Evolutionary conservation across 2,888 invertebrate species (phyloP).

Genomic region (Blastobasis lacticolella): DNA sequence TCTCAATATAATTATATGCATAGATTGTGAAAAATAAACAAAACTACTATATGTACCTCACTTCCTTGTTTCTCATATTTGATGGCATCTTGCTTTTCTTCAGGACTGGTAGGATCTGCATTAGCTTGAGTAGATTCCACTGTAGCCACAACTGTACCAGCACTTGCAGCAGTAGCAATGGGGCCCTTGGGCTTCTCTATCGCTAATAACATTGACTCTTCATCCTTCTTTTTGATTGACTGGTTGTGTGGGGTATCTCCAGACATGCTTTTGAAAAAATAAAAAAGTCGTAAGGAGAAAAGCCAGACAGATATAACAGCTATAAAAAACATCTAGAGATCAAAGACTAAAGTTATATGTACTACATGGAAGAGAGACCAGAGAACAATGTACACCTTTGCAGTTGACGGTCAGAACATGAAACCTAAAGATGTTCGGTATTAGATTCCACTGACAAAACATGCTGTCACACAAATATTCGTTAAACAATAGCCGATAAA

Average conservation of each 20-base stretch:
- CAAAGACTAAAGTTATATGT: slow-evolving; percentile 13
- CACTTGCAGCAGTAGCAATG: slow-evolving; percentile 21
- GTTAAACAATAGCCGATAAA: slow-evolving; percentile 33
- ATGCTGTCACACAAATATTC: slow-evolving; percentile 16
- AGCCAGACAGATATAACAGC: slow-evolving; percentile 9
- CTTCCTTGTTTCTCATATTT: slow-evolving; percentile 34
- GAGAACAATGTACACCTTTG: slow-evolving; percentile 5
- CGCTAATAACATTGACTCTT: slow-evolving; percentile 30
- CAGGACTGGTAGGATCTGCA: slow-evolving; percentile 20
- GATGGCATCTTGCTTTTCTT: slow-evolving; percentile 41
- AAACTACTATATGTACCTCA: slow-evolving; percentile 28
- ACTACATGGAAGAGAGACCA: slow-evolving; percentile 16
- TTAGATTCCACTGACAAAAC: slow-evolving; percentile 16
- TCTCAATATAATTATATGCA: too few relatives aligned
- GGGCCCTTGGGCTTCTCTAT: slow-evolving; percentile 32
- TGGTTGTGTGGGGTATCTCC: slow-evolving; percentile 50
- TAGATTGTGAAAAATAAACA: too few relatives aligned
- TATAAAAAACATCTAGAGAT: slow-evolving; percentile 1
- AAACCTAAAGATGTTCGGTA: background rate
- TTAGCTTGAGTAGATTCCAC: slow-evolving; percentile 28
- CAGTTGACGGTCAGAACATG: too few relatives aligned
- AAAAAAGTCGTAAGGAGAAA: slow-evolving; percentile 9
- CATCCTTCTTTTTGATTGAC: slow-evolving; percentile 51
- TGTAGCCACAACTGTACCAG: slow-evolving; percentile 18
- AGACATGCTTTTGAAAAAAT: slow-evolving; percentile 49